These are phyloP conservation scores for Propithecus perrieri DNA, from an alignment of 2,797 vertebrate species.

Conservation along the genomic window DNA sequence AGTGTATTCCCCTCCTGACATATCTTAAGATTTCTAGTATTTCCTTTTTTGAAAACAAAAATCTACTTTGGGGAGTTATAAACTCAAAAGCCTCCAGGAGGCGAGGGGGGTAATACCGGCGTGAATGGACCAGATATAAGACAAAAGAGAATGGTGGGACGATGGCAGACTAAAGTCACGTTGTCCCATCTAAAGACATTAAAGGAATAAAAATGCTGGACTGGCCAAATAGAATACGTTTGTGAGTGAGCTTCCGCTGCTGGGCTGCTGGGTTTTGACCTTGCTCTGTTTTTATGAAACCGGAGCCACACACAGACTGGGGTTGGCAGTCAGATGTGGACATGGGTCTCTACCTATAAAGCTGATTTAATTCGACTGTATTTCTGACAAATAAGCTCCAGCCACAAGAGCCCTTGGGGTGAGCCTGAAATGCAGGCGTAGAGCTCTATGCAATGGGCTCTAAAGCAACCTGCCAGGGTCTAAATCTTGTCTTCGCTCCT, in stretches of 20 bases:
- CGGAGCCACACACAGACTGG: background rate
- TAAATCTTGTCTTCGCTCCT: no score
- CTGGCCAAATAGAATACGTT: background rate
- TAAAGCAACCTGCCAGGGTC: background rate
- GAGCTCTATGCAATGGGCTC: no score
- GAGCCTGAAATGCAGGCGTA: background rate
- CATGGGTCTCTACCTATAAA: rapidly evolving
- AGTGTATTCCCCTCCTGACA: background rate
- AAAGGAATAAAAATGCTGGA: no score
- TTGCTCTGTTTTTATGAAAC: background rate
- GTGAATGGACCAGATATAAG: rapidly evolving
- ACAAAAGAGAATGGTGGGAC: background rate
- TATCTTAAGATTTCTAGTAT: background rate
- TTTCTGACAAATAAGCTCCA: background rate
- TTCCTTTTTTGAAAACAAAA: background rate
- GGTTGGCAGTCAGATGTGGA: rapidly evolving
- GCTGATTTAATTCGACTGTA: background rate
- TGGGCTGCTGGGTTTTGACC: background rate
- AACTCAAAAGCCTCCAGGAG: background rate
- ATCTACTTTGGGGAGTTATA: background rate
- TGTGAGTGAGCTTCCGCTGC: no score
- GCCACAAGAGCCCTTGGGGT: background rate
- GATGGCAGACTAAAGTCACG: rapidly evolving
- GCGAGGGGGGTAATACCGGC: background rate
- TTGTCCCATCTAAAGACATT: background rate